Evolutionary conservation across 2,888 invertebrate genomes (phyloP).

Genomic region (Troides helena): DNA sequence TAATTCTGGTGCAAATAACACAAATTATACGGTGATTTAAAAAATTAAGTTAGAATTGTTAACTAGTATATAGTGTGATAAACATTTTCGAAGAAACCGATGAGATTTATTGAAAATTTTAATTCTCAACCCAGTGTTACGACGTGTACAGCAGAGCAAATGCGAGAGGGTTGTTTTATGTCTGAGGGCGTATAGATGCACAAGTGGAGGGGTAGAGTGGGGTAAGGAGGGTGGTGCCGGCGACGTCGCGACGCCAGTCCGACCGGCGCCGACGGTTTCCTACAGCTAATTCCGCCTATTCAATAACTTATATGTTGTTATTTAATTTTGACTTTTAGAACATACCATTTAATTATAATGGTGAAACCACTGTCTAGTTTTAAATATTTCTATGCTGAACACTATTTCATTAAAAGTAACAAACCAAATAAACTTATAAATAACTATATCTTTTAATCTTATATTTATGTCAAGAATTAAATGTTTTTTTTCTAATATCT

Average conservation of each 20-base stretch:
- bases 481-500: neutral
- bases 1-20: constrained; percentile 16
- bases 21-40: neutral
- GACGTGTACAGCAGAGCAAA: constrained; percentile 12
- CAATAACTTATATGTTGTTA: constrained; percentile 30
- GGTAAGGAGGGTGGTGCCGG: constrained; percentile 43
- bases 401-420: neutral
- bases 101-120: constrained; percentile 6
- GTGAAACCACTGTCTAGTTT: neutral
- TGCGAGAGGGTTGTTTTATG: constrained; percentile 35
- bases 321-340: neutral
- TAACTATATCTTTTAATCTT: too few relatives aligned
- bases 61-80: too few relatives aligned
- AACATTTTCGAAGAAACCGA: neutral
- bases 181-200: constrained; percentile 25
- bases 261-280: constrained; percentile 65
- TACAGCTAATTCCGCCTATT: constrained; percentile 43
- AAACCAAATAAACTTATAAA: neutral
- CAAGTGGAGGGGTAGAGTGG: constrained; percentile 35
- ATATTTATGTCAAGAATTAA: too few relatives aligned
- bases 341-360: neutral
- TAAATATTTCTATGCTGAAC: neutral
- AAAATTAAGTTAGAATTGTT: neutral
- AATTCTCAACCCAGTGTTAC: constrained; percentile 7
- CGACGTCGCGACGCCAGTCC: constrained; percentile 78